Evolutionary conservation across 2,113 vertebrate species (phyloP).

Genomic region (Sturnira hondurensis): DNA sequence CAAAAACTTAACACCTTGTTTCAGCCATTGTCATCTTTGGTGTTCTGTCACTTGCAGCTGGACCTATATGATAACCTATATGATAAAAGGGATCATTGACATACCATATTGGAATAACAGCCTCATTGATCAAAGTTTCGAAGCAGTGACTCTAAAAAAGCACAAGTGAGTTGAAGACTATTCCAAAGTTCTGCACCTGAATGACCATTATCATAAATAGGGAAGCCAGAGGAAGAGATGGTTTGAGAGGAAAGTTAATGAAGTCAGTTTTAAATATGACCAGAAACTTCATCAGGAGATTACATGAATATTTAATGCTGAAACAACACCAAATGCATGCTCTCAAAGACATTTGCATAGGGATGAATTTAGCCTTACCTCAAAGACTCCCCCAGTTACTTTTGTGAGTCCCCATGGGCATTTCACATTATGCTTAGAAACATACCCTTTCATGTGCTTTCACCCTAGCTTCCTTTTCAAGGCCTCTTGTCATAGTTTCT

Average conservation of each 20-base stretch:
- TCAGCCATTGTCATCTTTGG: neutral
- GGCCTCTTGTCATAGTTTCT: neutral
- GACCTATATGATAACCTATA: neutral
- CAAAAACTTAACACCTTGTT: neutral
- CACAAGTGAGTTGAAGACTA: neutral
- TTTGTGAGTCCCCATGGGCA: neutral
- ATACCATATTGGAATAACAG: neutral
- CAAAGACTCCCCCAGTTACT: neutral
- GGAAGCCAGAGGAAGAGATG: neutral
- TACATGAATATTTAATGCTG: neutral
- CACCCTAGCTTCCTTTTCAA: neutral
- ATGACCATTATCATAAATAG: neutral
- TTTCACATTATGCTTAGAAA: neutral
- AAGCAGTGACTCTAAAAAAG: neutral
- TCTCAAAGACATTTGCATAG: neutral
- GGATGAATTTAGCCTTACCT: neutral
- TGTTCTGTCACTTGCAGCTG: neutral
- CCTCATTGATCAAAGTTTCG: neutral
- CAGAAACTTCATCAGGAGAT: neutral
- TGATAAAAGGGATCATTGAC: neutral
- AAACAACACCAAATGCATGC: neutral
- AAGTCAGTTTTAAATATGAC: neutral
- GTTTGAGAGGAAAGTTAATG: neutral
- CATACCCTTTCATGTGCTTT: neutral
- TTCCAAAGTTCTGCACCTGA: neutral